Evolutionary conservation across 2,113 vertebrate species (phyloP), one percentile per base, ranked within the genome.

Genomic region (Osmerus mordax): DNA sequence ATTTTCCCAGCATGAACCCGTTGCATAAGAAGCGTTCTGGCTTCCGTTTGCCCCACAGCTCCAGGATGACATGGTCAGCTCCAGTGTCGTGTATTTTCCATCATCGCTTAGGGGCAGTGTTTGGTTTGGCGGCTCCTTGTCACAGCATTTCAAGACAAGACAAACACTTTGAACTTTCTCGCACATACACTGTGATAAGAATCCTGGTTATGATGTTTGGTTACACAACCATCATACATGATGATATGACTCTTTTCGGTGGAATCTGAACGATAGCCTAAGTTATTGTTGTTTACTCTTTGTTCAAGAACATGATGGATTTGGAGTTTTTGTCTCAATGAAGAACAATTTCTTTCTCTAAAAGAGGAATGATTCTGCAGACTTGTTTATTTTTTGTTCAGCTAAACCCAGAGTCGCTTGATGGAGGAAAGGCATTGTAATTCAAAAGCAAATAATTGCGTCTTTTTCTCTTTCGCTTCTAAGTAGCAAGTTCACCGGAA

Each of bases 331-430:
- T 55, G 54, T 58, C 71, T 55, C 19, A 75, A 76, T 32, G 23
- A 69, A 29, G 70, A 75, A 78, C 71, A 9, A 87, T 89, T 89
- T 90, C 86, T 90, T 90, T 90, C 80, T 87, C 77, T 77, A 87
- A 78, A 72, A 61, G 81, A 73, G 79, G 77, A 85, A 88, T 87
- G 84, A 76, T 80, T 82, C 72, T 8, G 15, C 76, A 82, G 54
- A 14, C 72, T 68, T 84, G 78, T 85, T 83, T 86, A 79, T 75
- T 62, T 3, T 29, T 63, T 69, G n/a, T 73, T 64, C 6, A 70
- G 55, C 66, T 77, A n/a, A 41, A 67, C 80, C 75, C 63, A 52
- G n/a, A 6, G 23, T 83, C 84, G 72, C 3, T 36, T 74, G 83
- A 81, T 73, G 63, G 63, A 59, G 25, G 77, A 70, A 74, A 75